phyloP scores from a whole-genome alignment of 1,140 invertebrate genomes.

The Drosophila prosaltans region DNA sequence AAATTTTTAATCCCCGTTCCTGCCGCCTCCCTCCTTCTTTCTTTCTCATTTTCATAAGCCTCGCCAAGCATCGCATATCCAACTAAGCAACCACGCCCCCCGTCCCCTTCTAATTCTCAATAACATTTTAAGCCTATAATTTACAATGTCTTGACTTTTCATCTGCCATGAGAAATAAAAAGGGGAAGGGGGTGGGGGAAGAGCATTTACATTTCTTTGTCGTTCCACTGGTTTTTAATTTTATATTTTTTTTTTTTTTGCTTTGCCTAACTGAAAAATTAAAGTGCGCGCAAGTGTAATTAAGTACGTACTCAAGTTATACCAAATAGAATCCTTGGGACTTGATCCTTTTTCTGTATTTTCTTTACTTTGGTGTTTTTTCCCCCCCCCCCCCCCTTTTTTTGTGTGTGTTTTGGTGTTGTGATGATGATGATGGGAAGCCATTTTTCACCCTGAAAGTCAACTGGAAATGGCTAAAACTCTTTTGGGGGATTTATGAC shows the following conservation, averaged over 20 bases:
- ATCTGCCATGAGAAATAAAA: constrained; percentile 26
- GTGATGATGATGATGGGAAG: constrained; percentile 8
- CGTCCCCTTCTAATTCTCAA: constrained; percentile 7
- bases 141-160: constrained; percentile 76
- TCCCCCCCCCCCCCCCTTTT: neutral
- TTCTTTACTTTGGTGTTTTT: too few relatives aligned
- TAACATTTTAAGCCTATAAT: constrained; percentile 74
- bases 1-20: constrained; percentile 45
- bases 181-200: neutral
- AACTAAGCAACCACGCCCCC: constrained; percentile 21
- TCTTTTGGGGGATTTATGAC: constrained; percentile 67
- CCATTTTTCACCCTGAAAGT: constrained; percentile 63
- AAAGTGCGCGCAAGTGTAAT: constrained; percentile 80
- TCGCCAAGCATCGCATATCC: constrained; percentile 52
- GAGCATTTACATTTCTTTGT: constrained; percentile 63
- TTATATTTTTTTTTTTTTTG: constrained; percentile 10
- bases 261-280: constrained; percentile 62
- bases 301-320: constrained; percentile 69
- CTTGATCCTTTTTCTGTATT: constrained; percentile 37
- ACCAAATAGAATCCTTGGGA: constrained; percentile 29
- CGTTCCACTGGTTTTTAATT: constrained; percentile 30
- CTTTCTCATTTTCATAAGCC: constrained; percentile 72
- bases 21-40: too few relatives aligned
- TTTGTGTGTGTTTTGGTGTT: constrained; percentile 11
- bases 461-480: constrained; percentile 71